A percentile compares a stretch with the other conserved stretches of the same genome.
Conservation (phyloP, 2,797 vertebrate species). For the Periparus ater region DNA sequence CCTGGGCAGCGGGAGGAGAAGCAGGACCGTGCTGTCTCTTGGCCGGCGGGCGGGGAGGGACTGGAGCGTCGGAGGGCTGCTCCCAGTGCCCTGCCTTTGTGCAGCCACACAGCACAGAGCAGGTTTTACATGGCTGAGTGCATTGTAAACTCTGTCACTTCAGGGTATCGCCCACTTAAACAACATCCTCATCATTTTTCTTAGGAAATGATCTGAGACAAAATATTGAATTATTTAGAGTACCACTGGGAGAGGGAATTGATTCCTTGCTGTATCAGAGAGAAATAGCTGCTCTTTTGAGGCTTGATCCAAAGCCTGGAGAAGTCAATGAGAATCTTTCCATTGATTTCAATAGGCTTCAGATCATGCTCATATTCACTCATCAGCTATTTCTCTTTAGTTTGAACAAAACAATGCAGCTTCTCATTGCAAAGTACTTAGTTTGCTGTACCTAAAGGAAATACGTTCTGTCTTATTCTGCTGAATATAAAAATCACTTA, state of each 20-base stretch:
- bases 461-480: background rate
- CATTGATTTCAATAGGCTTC: constrained; percentile 55
- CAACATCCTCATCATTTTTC: constrained; percentile 65
- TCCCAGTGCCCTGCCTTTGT: background rate
- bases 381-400: constrained; percentile 36
- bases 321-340: constrained; percentile 60
- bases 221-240: constrained; percentile 71
- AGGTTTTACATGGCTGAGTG: background rate
- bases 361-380: constrained; percentile 40
- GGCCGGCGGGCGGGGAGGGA: background rate
- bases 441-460: constrained; percentile 14
- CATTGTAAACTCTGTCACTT: constrained; percentile 52
- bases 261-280: constrained; percentile 65
- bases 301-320: constrained; percentile 54
- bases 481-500: background rate
- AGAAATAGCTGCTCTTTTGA: constrained; percentile 63
- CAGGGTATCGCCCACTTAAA: constrained; percentile 46
- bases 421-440: background rate
- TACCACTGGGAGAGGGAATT: constrained; percentile 57
- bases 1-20: background rate
- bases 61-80: background rate
- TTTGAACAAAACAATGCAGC: constrained; percentile 40
- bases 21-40: background rate
- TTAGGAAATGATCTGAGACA: constrained; percentile 66
- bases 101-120: background rate